Conservation (phyloP, 2,888 invertebrate genomes). For the Diaperis boleti region DNA sequence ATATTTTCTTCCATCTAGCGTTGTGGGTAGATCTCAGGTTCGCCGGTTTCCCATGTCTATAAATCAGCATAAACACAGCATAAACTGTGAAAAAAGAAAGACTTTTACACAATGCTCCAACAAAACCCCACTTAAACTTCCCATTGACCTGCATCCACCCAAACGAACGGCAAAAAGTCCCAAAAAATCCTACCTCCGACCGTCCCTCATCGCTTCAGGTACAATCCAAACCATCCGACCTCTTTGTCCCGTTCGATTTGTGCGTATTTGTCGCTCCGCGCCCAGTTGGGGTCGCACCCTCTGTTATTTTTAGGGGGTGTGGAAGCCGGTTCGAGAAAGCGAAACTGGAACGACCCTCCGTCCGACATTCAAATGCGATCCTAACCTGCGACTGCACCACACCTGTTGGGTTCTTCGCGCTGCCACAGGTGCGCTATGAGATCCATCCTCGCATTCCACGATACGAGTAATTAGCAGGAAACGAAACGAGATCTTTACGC, state of each 20-base stretch:
- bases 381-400: slow-evolving; percentile 20
- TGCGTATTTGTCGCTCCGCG: slow-evolving; percentile 22
- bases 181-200: slow-evolving; percentile 6
- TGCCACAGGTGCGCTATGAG: slow-evolving; percentile 36
- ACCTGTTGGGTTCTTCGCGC: slow-evolving; percentile 27
- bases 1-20: no score
- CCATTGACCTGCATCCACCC: slow-evolving; percentile 3
- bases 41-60: no score
- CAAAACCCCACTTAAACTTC: not conserved
- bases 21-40: no score
- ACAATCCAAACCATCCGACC: not conserved
- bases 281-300: slow-evolving; percentile 14
- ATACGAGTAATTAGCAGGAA: not conserved
- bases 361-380: slow-evolving; percentile 20
- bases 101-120: not conserved
- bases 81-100: no score
- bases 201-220: slow-evolving; percentile 25
- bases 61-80: no score
- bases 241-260: slow-evolving; percentile 17
- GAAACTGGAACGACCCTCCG: slow-evolving; percentile 22
- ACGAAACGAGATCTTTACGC: not conserved
- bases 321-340: slow-evolving; percentile 25
- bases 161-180: slow-evolving; percentile 18
- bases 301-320: slow-evolving; percentile 27
- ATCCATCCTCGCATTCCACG: slow-evolving; percentile 33